phyloP scores from a whole-genome alignment of 2,888 invertebrate genomes.

The Caradrina clavipalpis region DNA sequence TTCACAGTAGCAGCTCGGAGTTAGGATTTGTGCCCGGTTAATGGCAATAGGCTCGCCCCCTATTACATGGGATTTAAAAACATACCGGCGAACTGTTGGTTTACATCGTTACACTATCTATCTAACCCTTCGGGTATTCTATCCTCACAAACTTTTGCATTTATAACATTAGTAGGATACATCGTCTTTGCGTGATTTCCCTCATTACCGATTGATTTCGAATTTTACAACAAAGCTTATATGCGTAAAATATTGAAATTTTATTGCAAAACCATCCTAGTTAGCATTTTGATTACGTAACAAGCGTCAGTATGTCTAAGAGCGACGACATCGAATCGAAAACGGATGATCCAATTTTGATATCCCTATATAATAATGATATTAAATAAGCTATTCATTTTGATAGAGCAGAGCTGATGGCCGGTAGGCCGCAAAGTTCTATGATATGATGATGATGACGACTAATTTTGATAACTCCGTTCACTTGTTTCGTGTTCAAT shows the following conservation, averaged over 20 bases:
- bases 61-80: no score
- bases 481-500: slow-evolving; percentile 4
- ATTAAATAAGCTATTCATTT: slow-evolving; percentile 12
- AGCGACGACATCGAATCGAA: slow-evolving; percentile 23
- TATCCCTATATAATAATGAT: not conserved
- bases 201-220: not conserved
- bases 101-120: no score
- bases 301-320: slow-evolving; percentile 54
- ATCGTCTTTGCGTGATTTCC: not conserved
- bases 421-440: no score
- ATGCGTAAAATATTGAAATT: slow-evolving; percentile 37
- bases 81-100: no score
- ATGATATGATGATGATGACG: no score
- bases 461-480: not conserved
- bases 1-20: no score
- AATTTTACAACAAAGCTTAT: slow-evolving; percentile 23
- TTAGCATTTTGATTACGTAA: slow-evolving; percentile 36
- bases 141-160: no score
- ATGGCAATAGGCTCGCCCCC: no score
- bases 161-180: no score
- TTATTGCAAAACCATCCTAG: slow-evolving; percentile 24
- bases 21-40: no score
- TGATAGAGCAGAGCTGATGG: no score
- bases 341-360: slow-evolving; percentile 44
- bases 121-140: no score